Conservation (phyloP, 2,113 vertebrate genomes). For the Xiphophorus hellerii region DNA sequence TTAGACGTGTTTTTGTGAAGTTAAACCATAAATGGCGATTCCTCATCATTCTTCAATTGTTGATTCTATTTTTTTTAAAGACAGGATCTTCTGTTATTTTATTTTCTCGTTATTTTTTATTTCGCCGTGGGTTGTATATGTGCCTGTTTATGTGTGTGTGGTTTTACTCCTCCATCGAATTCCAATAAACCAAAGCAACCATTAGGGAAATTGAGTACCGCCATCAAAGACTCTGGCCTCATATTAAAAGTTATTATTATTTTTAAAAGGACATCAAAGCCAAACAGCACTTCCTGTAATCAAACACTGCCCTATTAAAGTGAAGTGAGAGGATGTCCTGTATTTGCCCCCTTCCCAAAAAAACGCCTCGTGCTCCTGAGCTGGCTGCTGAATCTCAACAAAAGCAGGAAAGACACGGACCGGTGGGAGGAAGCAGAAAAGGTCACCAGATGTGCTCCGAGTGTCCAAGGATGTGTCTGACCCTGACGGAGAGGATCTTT, state of each 20-base stretch:
- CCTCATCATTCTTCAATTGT: too few relatives aligned
- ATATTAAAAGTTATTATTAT: conserved; percentile 28
- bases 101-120: neutral
- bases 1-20: too few relatives aligned
- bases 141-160: neutral
- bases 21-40: too few relatives aligned
- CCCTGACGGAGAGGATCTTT: conserved; percentile 25
- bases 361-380: conserved; percentile 35
- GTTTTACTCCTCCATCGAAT: conserved; percentile 5
- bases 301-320: conserved; percentile 48
- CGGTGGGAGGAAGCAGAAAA: conserved; percentile 51
- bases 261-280: conserved; percentile 51
- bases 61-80: too few relatives aligned
- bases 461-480: conserved; percentile 35
- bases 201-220: neutral
- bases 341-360: conserved; percentile 33
- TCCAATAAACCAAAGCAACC: neutral
- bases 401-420: conserved; percentile 76
- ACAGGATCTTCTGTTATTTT: too few relatives aligned
- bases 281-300: conserved; percentile 43
- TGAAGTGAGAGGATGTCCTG: conserved; percentile 66
- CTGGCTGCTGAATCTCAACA: conserved; percentile 62
- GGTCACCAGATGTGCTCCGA: conserved; percentile 68
- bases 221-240: conserved; percentile 7
- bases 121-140: neutral